Conservation (phyloP, 2,888 invertebrate genomes). For the Archaeoteleia sp. region DNA sequence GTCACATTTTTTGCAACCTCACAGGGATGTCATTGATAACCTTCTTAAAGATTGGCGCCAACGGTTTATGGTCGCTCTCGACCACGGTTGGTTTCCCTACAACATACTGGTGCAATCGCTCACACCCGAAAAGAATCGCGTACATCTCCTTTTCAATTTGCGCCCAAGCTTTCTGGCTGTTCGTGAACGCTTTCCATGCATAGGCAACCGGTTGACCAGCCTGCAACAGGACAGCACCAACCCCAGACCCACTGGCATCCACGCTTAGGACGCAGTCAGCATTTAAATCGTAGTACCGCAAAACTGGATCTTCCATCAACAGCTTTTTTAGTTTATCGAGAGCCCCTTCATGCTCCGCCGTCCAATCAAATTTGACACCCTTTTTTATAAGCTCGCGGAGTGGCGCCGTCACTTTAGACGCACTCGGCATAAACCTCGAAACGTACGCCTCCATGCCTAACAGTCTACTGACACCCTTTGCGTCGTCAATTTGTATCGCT, state of each 20-base stretch:
- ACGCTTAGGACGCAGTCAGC: not conserved
- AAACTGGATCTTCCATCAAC: not conserved
- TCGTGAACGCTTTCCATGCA: too few species aligned
- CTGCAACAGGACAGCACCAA: slow-evolving; percentile 3
- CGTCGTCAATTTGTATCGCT: too few species aligned
- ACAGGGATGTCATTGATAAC: not conserved
- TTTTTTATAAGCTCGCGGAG: slow-evolving; percentile 3
- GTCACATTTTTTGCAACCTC: slow-evolving; percentile 33
- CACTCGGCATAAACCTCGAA: slow-evolving; percentile 44
- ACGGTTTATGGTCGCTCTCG: slow-evolving; percentile 51
- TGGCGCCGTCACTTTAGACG: not conserved
- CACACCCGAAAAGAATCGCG: too few species aligned
- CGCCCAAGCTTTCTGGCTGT: too few species aligned
- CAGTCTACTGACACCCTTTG: too few species aligned
- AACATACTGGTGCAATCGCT: too few species aligned
- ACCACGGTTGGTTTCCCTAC: too few species aligned
- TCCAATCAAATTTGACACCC: not conserved
- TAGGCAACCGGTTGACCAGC: not conserved
- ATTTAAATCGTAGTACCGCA: not conserved
- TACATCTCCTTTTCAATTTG: too few species aligned
- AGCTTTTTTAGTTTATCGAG: slow-evolving; percentile 1
- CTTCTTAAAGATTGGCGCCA: slow-evolving; percentile 36
- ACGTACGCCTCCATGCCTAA: slow-evolving; percentile 55
- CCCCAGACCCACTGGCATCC: slow-evolving; percentile 1
- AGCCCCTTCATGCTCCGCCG: not conserved